Evolutionary conservation across 2,888 invertebrate genomes (phyloP).

Genomic region (Timema cristinae): DNA sequence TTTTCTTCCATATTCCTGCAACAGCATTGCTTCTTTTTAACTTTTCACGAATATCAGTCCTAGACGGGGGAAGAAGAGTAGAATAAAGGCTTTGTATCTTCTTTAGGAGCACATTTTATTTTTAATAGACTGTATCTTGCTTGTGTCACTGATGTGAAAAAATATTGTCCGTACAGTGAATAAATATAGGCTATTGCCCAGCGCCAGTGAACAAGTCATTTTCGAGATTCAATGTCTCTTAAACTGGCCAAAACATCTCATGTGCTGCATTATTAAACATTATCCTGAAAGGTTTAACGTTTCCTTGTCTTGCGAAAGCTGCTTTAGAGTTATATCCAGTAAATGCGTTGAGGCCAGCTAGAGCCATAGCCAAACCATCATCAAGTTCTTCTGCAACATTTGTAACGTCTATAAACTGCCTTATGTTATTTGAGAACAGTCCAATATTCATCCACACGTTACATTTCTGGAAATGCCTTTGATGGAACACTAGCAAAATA

Average conservation of each 20-base stretch:
- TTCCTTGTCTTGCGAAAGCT: conserved; percentile 2
- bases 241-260: not conserved
- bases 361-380: not conserved
- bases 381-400: conserved; percentile 3
- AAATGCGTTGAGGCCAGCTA: not conserved
- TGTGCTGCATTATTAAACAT: conserved; percentile 1
- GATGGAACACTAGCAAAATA: too few species aligned
- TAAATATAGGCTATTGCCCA: not conserved
- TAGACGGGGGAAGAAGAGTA: not conserved
- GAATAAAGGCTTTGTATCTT: not conserved
- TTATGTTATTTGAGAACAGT: too few species aligned
- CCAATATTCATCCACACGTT: too few species aligned
- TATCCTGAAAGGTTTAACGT: not conserved
- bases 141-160: not conserved
- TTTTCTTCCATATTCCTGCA: conserved; percentile 1
- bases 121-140: not conserved
- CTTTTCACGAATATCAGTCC: not conserved
- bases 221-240: too few species aligned
- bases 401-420: not conserved
- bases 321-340: not conserved
- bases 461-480: too few species aligned
- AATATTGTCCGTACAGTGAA: not conserved
- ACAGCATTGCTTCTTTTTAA: not conserved
- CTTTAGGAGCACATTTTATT: conserved; percentile 7
- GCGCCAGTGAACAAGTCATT: not conserved